Conservation (phyloP, 2,113 vertebrate genomes). For the Solea senegalensis region DNA sequence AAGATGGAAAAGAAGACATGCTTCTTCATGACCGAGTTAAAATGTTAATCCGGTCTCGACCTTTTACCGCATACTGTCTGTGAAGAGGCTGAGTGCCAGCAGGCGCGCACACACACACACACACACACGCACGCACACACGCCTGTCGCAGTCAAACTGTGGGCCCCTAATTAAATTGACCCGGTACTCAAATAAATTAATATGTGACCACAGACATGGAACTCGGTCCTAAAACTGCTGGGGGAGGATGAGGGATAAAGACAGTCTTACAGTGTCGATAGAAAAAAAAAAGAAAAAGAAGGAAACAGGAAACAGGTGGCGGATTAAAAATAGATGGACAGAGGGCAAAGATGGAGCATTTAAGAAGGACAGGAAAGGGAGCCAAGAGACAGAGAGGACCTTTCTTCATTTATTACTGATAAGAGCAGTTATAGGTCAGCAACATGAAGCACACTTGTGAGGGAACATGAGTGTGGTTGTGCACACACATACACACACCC, state of each 20-base stretch:
- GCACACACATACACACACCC: background rate
- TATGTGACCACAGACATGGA: constrained; percentile 34
- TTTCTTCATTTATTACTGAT: constrained; percentile 53
- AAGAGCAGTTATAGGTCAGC: constrained; percentile 58
- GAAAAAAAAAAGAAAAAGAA: background rate
- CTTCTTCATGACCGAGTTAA: constrained; percentile 40
- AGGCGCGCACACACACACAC: background rate
- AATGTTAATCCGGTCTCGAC: constrained; percentile 65
- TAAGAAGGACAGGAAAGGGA: constrained; percentile 18
- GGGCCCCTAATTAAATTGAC: constrained; percentile 45
- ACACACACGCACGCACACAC: background rate
- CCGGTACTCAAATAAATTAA: constrained; percentile 45
- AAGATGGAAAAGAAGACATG: constrained; percentile 9
- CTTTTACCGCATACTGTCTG: constrained; percentile 55
- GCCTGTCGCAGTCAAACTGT: constrained; percentile 28
- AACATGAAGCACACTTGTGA: constrained; percentile 19
- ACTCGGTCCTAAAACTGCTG: constrained; percentile 16
- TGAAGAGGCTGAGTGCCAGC: constrained; percentile 34
- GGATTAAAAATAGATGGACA: constrained; percentile 3
- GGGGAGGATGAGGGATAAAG: constrained; percentile 7
- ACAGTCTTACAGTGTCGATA: background rate
- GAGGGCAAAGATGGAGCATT: constrained; percentile 5
- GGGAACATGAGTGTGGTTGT: constrained; percentile 18
- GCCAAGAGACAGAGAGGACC: constrained; percentile 40
- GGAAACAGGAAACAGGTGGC: constrained; percentile 21